These are phyloP conservation scores for Sisyra nigra DNA, from an alignment of 2,888 invertebrate species.

Conservation along the genomic window DNA sequence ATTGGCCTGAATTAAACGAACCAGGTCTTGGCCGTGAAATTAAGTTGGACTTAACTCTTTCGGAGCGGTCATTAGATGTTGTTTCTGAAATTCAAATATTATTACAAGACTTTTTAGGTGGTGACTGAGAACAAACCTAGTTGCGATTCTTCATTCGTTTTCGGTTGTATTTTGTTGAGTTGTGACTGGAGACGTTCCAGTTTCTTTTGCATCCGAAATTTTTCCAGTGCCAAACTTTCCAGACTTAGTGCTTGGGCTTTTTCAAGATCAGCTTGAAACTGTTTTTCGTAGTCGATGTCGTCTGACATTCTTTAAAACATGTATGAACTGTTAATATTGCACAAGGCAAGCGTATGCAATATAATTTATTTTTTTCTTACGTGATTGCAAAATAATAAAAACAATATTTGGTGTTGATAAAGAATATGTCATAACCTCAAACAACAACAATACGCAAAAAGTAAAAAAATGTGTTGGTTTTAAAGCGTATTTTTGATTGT, in stretches of 20 bases:
- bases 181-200: slow-evolving; percentile 21
- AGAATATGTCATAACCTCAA: too few relatives aligned
- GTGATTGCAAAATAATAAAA: too few relatives aligned
- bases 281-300: slow-evolving; percentile 53
- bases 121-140: slow-evolving; percentile 2
- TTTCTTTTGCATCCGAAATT: slow-evolving; percentile 56
- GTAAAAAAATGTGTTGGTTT: too few relatives aligned
- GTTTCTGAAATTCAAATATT: neutral
- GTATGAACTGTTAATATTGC: too few relatives aligned
- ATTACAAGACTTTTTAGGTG: slow-evolving; percentile 8
- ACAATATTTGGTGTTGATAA: too few relatives aligned
- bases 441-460: too few relatives aligned
- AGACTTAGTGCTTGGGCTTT: slow-evolving; percentile 76
- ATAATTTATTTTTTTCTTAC: too few relatives aligned
- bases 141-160: slow-evolving; percentile 4
- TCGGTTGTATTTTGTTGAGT: slow-evolving; percentile 11
- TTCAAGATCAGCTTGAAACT: slow-evolving; percentile 75
- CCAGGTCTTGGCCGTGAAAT: slow-evolving; percentile 39
- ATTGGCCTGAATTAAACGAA: slow-evolving; percentile 28
- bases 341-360: too few relatives aligned
- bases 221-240: slow-evolving; percentile 70
- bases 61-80: slow-evolving; percentile 22
- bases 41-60: too few relatives aligned
- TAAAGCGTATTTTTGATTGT: too few relatives aligned
- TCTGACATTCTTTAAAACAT: slow-evolving; percentile 21